A percentile compares a stretch with the other conserved stretches of the same genome.
These are phyloP conservation scores for Eristalis pertinax DNA, from an alignment of 2,888 invertebrate species.

Conservation along the genomic window DNA sequence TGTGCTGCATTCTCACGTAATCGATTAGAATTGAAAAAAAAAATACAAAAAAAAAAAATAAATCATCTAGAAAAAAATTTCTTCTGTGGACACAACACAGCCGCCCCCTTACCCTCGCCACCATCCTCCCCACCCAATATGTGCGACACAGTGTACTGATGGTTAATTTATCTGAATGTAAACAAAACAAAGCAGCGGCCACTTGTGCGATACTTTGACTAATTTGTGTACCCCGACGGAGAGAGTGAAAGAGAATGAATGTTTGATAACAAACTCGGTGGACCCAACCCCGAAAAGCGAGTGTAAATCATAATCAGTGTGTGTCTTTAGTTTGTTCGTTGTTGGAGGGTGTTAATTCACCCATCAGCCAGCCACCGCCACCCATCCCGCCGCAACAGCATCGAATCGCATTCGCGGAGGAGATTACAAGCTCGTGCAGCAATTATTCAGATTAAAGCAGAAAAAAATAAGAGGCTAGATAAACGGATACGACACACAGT, in stretches of 20 bases:
- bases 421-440: not conserved
- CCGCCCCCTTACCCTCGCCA: not conserved
- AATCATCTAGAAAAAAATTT: not conserved
- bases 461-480: constrained; percentile 18
- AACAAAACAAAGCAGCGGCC: constrained; percentile 64
- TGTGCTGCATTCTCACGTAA: not conserved
- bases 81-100: not conserved
- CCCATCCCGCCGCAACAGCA: not conserved
- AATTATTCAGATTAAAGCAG: not conserved
- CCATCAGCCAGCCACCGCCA: not conserved
- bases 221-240: constrained; percentile 46
- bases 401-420: not conserved
- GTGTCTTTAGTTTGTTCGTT: not conserved
- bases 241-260: not conserved
- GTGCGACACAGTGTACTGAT: constrained; percentile 21
- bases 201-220: constrained; percentile 66
- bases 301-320: constrained; percentile 16
- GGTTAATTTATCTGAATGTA: constrained; percentile 66
- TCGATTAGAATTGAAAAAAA: not conserved
- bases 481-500: constrained; percentile 34
- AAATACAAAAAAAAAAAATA: not conserved
- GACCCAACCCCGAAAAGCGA: not conserved
- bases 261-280: not conserved
- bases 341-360: not conserved
- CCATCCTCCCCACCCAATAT: not conserved